Evolutionary conservation across 53 echinoderm and acorn worm genomes (phyloP), one percentile per base, ranked within the genome.

Genomic region (Temnopleurus reevesii): DNA sequence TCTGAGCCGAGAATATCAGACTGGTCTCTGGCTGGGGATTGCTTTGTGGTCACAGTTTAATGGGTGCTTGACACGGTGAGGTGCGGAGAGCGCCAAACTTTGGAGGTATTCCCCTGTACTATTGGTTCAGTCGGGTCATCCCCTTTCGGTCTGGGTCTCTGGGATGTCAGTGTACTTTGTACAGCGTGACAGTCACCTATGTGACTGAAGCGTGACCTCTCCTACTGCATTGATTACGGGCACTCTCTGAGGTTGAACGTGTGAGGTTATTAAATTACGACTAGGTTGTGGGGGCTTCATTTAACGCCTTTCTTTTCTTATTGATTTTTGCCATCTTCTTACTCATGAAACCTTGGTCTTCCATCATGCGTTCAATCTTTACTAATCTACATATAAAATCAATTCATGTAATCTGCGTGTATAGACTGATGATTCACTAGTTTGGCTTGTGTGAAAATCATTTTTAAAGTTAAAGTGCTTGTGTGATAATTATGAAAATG

Each of bases 141-240:
- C 55, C 81, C 83, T 56, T 30, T 83, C 4, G 21, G 56, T 55
- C 83, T 23, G 55, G 54, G 55, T 46, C 23, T 19, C 30, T 35
- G n/a, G n/a, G 24, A 29, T 83, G 83, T 83, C 83, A 83, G 30
- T 83, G 83, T 83, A 83, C 83, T 83, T 47, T 47, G 7, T 25
- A 41, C n/a, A n/a, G 41, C 36, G 57, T 83, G 56, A 83, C 53
- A 56, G 83, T 83, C 35, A 83, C 83, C 83, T 21, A 38, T n/a
- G 71, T 71, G 71, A 71, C 71, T 71, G 71, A 21, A 26, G 71
- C 9, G 4, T 71, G 71, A 71, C 71, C 71, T 41, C 71, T 41
- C 3, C 18, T 71, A 4, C n/a, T 9, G 71, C 36, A 38, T 71
- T 71, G 71, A 71, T 71, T 71, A 36, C 23, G 5, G 13, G n/a